Percentiles rank a stretch among this genome's conserved stretches.
phyloP scores from a whole-genome alignment of 2,888 invertebrate species.

The Corbicula japonica region DNA sequence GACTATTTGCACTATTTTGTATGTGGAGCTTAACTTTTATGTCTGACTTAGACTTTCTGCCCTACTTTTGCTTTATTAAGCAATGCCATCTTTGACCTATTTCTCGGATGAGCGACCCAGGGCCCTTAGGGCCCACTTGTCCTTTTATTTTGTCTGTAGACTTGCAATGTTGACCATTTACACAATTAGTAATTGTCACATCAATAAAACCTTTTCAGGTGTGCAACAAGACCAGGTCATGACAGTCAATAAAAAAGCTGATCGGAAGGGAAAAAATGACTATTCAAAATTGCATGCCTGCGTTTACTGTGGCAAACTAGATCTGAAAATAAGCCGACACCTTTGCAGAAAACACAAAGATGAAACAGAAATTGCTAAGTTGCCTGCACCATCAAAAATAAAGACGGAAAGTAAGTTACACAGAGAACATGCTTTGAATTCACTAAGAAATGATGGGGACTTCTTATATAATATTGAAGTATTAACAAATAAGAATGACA shows the following conservation, averaged over 20 bases:
- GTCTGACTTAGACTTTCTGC: too few relatives aligned
- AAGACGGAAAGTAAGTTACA: not conserved
- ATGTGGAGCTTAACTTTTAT: too few relatives aligned
- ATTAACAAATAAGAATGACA: conserved; percentile 1
- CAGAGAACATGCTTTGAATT: conserved; percentile 17
- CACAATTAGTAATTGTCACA: too few relatives aligned
- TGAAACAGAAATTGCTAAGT: conserved; percentile 12
- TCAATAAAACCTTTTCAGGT: too few relatives aligned
- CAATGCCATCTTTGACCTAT: too few relatives aligned
- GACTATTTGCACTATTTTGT: too few relatives aligned
- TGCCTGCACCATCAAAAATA: conserved; percentile 2
- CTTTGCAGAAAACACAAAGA: conserved; percentile 16
- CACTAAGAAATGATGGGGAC: conserved; percentile 36
- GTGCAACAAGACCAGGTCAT: too few relatives aligned
- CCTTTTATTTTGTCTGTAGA: too few relatives aligned
- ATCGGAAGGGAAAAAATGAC: conserved; percentile 10
- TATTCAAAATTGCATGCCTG: conserved; percentile 33
- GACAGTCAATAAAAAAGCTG: not conserved
- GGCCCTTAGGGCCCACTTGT: too few relatives aligned
- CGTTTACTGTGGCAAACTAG: conserved; percentile 33
- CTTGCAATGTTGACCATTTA: too few relatives aligned
- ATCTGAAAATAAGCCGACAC: conserved; percentile 29
- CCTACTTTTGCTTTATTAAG: too few relatives aligned
- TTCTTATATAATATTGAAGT: conserved; percentile 31
- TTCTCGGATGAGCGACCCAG: too few relatives aligned